These are phyloP conservation scores for Heterodera schachtii DNA, from an alignment of 1,140 invertebrate species.

Conservation along the genomic window DNA sequence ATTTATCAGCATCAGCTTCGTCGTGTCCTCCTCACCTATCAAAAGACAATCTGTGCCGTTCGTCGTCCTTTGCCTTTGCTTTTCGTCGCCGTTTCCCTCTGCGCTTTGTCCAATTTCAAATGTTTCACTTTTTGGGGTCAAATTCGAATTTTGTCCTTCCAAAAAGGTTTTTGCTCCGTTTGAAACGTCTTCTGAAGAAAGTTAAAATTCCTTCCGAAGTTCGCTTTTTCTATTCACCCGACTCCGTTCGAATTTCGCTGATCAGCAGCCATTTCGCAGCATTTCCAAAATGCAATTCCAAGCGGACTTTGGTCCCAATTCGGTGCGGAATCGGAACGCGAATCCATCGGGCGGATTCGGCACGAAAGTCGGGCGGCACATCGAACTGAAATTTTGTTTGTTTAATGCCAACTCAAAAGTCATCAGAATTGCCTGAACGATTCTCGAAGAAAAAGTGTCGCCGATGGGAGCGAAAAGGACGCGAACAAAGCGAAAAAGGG, in stretches of 20 bases:
- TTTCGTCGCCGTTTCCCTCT: not conserved
- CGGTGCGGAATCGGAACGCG: conserved; percentile 45
- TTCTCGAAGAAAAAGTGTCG: conserved; percentile 15
- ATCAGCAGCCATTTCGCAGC: conserved; percentile 46
- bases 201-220: not conserved
- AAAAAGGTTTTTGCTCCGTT: not conserved
- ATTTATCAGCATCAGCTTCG: no score
- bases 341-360: conserved; percentile 46
- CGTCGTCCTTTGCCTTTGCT: not conserved
- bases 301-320: conserved; percentile 28
- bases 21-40: not conserved
- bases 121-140: not conserved
- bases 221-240: conserved; percentile 18
- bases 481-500: conserved; percentile 34
- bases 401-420: not conserved
- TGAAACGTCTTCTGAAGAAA: conserved; percentile 5
- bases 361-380: conserved; percentile 33
- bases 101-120: not conserved
- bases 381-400: conserved; percentile 26
- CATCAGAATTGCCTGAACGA: conserved; percentile 11
- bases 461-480: conserved; percentile 31
- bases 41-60: not conserved
- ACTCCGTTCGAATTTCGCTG: conserved; percentile 48
- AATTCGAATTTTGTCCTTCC: not conserved
- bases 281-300: conserved; percentile 43